phyloP scores from a whole-genome alignment of 1,140 invertebrate genomes.

The Lethocerus indicus region DNA sequence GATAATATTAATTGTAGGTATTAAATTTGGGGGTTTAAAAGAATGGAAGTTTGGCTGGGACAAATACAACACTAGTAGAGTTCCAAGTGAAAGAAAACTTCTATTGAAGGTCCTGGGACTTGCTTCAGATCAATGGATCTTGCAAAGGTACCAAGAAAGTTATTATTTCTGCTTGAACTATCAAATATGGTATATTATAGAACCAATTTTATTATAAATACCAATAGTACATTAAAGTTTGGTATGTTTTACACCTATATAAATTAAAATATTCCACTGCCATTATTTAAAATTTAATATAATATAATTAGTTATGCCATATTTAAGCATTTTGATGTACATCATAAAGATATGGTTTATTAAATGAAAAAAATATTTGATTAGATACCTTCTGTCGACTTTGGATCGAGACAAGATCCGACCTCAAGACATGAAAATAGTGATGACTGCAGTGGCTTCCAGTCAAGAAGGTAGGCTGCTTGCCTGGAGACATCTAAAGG shows the following conservation, averaged over 20 bases:
- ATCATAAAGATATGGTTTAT: too few relatives aligned
- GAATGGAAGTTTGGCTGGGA: conserved; percentile 65
- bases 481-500: conserved; percentile 59
- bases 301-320: not conserved
- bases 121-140: conserved; percentile 49
- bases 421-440: conserved; percentile 47
- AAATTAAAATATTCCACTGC: not conserved
- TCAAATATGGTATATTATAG: not conserved
- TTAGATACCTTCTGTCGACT: conserved; percentile 41
- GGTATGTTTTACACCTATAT: not conserved
- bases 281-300: not conserved
- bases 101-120: conserved; percentile 51
- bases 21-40: conserved; percentile 42
- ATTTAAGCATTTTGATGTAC: too few relatives aligned
- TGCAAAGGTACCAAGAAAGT: conserved; percentile 34
- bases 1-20: conserved; percentile 20
- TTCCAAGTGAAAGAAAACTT: conserved; percentile 46
- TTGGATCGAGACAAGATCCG: conserved; percentile 45
- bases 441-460: conserved; percentile 46
- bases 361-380: conserved; percentile 6
- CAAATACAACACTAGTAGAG: conserved; percentile 42
- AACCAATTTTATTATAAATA: not conserved
- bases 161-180: not conserved
- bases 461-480: conserved; percentile 51
- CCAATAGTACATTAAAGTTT: not conserved